Evolutionary conservation across 2,113 vertebrate genomes (phyloP), one percentile per base, ranked within the genome.

Genomic region (Paedocypris sp.): DNA sequence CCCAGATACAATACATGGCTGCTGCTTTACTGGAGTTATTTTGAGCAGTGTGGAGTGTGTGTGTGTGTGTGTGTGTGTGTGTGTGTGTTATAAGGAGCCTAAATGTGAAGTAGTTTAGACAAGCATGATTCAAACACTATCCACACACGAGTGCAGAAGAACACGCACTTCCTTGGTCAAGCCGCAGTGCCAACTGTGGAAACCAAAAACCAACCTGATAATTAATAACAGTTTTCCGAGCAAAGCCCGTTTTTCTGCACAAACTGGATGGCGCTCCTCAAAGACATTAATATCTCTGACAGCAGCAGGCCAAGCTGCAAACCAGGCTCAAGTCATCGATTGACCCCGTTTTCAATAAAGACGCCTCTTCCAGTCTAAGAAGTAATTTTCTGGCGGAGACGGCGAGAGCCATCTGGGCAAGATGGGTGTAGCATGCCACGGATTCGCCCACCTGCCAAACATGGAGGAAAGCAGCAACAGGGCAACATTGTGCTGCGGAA

Each of bases 1-100:
- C 91, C 90, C 84, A 85, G 91, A 91, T 91, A 87, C 86, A 89
- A 90, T 90, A 91, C 91, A 91, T 81, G 79, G 82, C 81, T 84
- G 86, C 83, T 82, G 70, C 82, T 66, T 67, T 80, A 85, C 85
- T 80, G 87, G 88, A 62, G 90, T 88, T 90, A 87, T 91, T 94
- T 90, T 88, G 82, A 82, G 85, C 89, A 75, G 75, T 73, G 75
- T 75, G 86, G 82, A 75, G 29, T 38, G 29, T 36, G 22, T 43
- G 43, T 33, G 25, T 19, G 31, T 23, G 43, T 12, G 35, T 42
- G 47, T 26, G 62, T 38, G 45, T 32, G 52, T 39, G 48, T 25
- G 29, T 43, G 80, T 76, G 79, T 61, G 20, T 78, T 80, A n/a
- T 76, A 73, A 60, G 53, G 66, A 72, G 60, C 62, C 51, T 69